Conservation (phyloP, 2,888 invertebrate species). For the Euzetes globulus region DNA sequence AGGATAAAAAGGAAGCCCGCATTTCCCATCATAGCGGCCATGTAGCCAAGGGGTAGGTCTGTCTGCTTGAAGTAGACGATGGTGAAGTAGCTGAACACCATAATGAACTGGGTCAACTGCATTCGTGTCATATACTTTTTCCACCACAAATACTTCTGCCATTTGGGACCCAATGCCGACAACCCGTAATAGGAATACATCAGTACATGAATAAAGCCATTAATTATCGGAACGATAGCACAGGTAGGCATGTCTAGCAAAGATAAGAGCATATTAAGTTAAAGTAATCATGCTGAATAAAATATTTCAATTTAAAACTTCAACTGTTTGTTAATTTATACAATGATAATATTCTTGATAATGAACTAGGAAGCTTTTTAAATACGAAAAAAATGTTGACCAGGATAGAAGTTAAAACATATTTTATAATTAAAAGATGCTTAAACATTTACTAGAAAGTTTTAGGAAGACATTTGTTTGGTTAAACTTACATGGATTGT, state of each 20-base stretch:
- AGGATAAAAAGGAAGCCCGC: background rate
- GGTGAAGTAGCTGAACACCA: conserved; percentile 5
- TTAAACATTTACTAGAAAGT: no score
- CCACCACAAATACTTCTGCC: conserved; percentile 29
- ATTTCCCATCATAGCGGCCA: conserved; percentile 2
- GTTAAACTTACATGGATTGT: conserved; percentile 30
- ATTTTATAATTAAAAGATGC: no score
- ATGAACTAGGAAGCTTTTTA: no score
- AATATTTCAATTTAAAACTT: background rate
- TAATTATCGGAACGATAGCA: background rate
- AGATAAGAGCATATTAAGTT: no score
- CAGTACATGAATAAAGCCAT: conserved; percentile 24
- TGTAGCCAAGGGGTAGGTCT: background rate
- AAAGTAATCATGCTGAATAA: no score
- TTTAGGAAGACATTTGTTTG: background rate
- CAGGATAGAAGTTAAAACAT: no score
- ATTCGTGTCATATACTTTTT: conserved; percentile 31
- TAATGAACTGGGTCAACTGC: conserved; percentile 22
- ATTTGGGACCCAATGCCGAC: conserved; percentile 20
- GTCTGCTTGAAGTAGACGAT: background rate
- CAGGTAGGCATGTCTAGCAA: background rate
- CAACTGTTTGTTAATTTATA: no score
- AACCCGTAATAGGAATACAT: conserved; percentile 30
- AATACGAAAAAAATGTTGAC: no score
- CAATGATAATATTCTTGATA: no score